Evolutionary conservation across 2,113 vertebrate species (phyloP).

Genomic region (Hepsetus odoe): DNA sequence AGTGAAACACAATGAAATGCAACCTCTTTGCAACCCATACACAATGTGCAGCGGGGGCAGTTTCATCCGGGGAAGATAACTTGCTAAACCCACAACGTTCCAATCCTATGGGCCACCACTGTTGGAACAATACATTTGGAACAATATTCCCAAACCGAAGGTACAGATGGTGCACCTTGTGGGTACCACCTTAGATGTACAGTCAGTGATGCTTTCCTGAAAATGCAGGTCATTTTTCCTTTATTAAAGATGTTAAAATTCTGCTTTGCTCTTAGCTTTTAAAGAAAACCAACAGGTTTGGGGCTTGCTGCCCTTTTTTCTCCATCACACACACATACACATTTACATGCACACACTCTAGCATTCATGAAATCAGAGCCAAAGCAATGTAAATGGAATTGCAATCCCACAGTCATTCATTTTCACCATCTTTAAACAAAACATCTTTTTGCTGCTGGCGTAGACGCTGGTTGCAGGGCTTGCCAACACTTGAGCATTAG

Average conservation of each 20-base stretch:
- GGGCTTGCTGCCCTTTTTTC: background rate
- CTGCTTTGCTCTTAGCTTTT: background rate
- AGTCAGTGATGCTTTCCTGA: too few relatives aligned
- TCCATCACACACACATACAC: background rate
- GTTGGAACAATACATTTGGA: too few relatives aligned
- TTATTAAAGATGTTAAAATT: background rate
- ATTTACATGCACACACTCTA: background rate
- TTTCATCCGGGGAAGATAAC: too few relatives aligned
- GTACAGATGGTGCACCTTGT: too few relatives aligned
- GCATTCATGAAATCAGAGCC: background rate
- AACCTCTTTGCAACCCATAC: too few relatives aligned
- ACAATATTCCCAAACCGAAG: too few relatives aligned
- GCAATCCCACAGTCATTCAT: conserved; percentile 24
- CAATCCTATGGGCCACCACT: too few relatives aligned
- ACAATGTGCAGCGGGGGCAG: too few relatives aligned
- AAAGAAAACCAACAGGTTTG: background rate
- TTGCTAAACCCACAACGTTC: too few relatives aligned
- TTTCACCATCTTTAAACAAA: conserved; percentile 43
- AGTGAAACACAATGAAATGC: too few relatives aligned
- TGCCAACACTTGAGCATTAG: conserved; percentile 35
- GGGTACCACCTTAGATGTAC: too few relatives aligned
- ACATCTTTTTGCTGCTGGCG: conserved; percentile 12
- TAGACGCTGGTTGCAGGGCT: conserved; percentile 10
- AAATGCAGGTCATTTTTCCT: background rate
- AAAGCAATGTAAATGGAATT: conserved; percentile 7